Percentiles rank a stretch among this genome's conserved stretches.
Evolutionary conservation across 2,888 invertebrate species (phyloP).

Genomic region (Aporophyla lueneburgensis): DNA sequence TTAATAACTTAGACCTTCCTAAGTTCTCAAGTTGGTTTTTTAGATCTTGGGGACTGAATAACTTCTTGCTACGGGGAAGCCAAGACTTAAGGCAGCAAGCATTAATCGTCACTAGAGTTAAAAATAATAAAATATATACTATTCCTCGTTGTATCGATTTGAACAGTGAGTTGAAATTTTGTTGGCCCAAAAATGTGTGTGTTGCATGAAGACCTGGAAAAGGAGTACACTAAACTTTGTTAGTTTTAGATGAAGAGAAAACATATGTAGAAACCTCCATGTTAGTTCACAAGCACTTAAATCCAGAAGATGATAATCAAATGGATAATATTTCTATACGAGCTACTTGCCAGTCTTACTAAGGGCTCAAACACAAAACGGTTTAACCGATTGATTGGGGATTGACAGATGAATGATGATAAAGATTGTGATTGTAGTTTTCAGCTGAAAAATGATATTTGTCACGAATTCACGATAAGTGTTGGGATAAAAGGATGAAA

Average conservation of each 20-base stretch:
- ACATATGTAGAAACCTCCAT: background rate
- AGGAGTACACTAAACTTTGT: background rate
- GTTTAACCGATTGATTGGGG: conserved; percentile 54
- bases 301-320: conserved; percentile 6
- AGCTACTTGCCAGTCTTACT: background rate
- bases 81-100: background rate
- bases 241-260: background rate
- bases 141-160: background rate
- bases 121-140: background rate
- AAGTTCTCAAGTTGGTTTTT: background rate
- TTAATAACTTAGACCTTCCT: background rate
- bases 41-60: background rate
- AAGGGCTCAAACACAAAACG: background rate
- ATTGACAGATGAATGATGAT: conserved; percentile 61
- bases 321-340: background rate
- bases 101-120: background rate
- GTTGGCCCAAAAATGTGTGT: background rate
- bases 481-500: conserved; percentile 41
- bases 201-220: background rate
- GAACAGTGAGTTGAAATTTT: background rate
- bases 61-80: background rate
- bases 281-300: background rate
- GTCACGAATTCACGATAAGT: conserved; percentile 54
- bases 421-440: conserved; percentile 41
- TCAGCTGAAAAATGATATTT: conserved; percentile 44